These are phyloP conservation scores for Cotesia typhae DNA, from an alignment of 1,140 invertebrate genomes.

Conservation along the genomic window DNA sequence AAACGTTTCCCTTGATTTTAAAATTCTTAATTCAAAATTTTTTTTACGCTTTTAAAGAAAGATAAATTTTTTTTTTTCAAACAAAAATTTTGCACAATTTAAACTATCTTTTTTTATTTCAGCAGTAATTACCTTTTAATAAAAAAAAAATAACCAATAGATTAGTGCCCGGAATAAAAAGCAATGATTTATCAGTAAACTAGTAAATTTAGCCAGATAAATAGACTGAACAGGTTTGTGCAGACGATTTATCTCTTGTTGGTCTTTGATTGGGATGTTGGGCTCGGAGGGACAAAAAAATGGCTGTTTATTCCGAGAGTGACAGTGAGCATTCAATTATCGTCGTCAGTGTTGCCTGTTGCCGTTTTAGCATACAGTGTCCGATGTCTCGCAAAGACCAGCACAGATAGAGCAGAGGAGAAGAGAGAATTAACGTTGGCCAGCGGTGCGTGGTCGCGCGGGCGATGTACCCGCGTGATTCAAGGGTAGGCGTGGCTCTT, in stretches of 20 bases:
- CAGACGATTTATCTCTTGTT: slow-evolving; percentile 16
- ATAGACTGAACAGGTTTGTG: background rate
- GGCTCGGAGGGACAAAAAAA: slow-evolving; percentile 13
- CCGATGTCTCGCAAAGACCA: too few species aligned
- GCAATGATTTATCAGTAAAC: background rate
- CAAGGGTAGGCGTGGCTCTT: slow-evolving; percentile 23
- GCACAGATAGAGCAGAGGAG: background rate
- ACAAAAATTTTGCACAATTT: too few species aligned
- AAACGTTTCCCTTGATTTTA: background rate
- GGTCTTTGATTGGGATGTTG: slow-evolving; percentile 3
- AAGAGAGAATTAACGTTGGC: slow-evolving; percentile 7
- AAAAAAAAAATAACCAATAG: too few species aligned
- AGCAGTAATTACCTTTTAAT: too few species aligned
- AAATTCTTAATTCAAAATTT: too few species aligned
- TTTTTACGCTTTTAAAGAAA: background rate
- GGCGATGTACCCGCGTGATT: slow-evolving; percentile 25
- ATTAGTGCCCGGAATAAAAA: background rate
- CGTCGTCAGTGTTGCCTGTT: slow-evolving; percentile 27
- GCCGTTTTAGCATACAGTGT: background rate
- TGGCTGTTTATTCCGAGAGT: slow-evolving; percentile 19
- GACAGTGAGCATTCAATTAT: slow-evolving; percentile 33
- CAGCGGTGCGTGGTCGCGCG: slow-evolving; percentile 12
- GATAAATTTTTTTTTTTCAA: background rate
- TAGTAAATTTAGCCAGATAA: background rate
- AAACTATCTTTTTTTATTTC: too few species aligned